Conservation (phyloP, 2,888 invertebrate species). For the Ophraella communa region DNA sequence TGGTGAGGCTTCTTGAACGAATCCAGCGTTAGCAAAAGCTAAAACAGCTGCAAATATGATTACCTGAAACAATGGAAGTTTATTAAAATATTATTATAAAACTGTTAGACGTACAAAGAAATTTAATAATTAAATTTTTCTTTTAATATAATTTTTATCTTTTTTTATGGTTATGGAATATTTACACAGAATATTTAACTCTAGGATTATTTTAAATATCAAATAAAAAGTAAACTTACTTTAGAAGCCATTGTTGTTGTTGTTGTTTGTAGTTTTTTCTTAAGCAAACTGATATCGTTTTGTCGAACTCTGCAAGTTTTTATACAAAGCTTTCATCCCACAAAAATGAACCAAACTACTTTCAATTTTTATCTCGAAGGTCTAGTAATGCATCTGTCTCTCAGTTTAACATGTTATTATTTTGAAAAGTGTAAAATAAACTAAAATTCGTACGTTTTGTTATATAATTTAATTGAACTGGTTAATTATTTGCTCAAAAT, state of each 20-base stretch:
- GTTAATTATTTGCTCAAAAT: no score
- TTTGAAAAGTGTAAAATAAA: no score
- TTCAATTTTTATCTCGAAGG: conserved; percentile 48
- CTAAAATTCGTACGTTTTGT: no score
- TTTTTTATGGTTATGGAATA: no score
- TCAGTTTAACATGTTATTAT: no score
- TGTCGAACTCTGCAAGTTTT: not conserved
- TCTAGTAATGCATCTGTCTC: conserved; percentile 49
- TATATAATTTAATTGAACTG: no score
- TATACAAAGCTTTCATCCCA: not conserved
- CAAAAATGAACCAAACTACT: conserved; percentile 7
- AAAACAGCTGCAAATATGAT: conserved; percentile 66
- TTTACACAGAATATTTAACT: no score
- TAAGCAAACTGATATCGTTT: not conserved
- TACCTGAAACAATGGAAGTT: conserved; percentile 58
- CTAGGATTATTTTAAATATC: no score
- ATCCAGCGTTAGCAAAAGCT: conserved; percentile 68
- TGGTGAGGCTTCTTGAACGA: conserved; percentile 47
- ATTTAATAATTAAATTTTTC: no score
- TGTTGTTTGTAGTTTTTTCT: not conserved
- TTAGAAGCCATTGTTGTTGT: not conserved
- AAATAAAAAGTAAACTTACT: not conserved
- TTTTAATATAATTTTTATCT: no score
- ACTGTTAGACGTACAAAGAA: no score
- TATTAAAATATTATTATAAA: no score